A percentile compares a stretch with the other conserved stretches of the same genome.
These are phyloP conservation scores for Melieria omissa DNA, from an alignment of 2,888 invertebrate species.

Conservation along the genomic window DNA sequence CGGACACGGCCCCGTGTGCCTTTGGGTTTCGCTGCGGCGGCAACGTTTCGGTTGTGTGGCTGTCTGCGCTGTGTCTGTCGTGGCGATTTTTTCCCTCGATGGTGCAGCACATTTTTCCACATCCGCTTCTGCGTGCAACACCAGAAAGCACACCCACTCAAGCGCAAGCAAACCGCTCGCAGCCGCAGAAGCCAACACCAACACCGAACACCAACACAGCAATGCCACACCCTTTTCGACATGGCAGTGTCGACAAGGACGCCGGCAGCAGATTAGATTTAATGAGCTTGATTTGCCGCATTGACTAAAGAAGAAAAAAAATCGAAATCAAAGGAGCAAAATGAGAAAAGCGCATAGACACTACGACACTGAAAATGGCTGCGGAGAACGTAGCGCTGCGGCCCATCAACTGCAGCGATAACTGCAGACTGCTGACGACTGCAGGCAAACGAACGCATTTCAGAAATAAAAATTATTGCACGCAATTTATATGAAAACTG, in stretches of 20 bases:
- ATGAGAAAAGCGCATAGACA: neutral
- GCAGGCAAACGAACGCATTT: neutral
- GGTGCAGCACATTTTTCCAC: slow-evolving; percentile 17
- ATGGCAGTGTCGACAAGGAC: neutral
- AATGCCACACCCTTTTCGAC: slow-evolving; percentile 29
- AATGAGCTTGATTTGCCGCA: slow-evolving; percentile 57
- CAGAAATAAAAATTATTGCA: slow-evolving; percentile 52
- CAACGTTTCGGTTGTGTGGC: neutral
- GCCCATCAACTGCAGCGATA: slow-evolving; percentile 28
- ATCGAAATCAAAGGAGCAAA: neutral
- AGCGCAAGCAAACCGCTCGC: slow-evolving; percentile 19
- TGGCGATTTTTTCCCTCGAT: slow-evolving; percentile 44
- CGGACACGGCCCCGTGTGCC: neutral
- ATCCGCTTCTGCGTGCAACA: slow-evolving; percentile 10
- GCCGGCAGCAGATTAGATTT: slow-evolving; percentile 45
- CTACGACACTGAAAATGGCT: neutral
- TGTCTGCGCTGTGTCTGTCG: neutral
- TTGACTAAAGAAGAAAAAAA: slow-evolving; percentile 35
- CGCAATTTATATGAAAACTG: slow-evolving; percentile 60
- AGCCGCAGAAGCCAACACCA: slow-evolving; percentile 26
- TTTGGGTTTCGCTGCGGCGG: neutral
- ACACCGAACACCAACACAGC: neutral
- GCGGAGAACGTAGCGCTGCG: no score
- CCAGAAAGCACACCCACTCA: slow-evolving; percentile 10
- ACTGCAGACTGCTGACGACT: slow-evolving; percentile 17